phyloP scores from a whole-genome alignment of 1,140 invertebrate genomes.

The Acromyrmex echinatior region DNA sequence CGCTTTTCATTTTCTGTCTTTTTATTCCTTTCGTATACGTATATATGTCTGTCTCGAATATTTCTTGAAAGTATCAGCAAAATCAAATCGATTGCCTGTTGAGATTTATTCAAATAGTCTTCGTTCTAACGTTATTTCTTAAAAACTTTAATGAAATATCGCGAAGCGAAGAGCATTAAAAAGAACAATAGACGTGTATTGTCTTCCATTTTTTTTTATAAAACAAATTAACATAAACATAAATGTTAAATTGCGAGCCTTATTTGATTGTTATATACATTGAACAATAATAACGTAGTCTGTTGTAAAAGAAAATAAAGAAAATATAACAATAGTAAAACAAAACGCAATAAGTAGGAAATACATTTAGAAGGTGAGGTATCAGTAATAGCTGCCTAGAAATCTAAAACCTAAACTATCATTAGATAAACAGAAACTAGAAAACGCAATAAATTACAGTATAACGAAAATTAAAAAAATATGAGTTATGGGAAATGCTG shows the following conservation, averaged over 20 bases:
- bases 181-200: background rate
- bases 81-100: conserved; percentile 49
- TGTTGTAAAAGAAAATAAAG: no score
- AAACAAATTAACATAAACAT: background rate
- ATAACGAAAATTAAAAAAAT: no score
- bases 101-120: conserved; percentile 42
- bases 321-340: no score
- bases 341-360: no score
- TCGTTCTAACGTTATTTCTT: background rate
- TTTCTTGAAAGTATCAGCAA: conserved; percentile 18
- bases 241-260: background rate
- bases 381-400: no score
- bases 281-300: no score
- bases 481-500: no score
- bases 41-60: conserved; percentile 37
- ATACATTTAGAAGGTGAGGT: no score
- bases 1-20: background rate
- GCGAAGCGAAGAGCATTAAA: background rate
- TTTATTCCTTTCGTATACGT: conserved; percentile 6
- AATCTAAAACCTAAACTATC: no score
- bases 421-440: no score
- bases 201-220: background rate
- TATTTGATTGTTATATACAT: background rate
- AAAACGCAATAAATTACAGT: no score
- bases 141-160: conserved; percentile 35